A percentile compares a stretch with the other conserved stretches of the same genome.
phyloP scores from a whole-genome alignment of 1,140 invertebrate species.

The Phymastichus coffea region DNA sequence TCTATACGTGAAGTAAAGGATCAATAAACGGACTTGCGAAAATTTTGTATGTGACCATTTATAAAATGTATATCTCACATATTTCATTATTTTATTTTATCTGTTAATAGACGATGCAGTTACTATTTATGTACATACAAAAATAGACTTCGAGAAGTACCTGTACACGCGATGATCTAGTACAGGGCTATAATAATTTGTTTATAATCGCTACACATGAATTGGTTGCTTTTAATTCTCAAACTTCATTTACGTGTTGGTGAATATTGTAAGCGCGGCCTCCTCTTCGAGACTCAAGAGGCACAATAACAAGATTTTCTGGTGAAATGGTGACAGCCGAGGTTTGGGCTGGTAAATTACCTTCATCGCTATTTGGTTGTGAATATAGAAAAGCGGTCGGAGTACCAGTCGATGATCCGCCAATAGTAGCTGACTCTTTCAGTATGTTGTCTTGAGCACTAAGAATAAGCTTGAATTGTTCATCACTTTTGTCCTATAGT shows the following conservation, averaged over 20 bases:
- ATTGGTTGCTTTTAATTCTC: too few species aligned
- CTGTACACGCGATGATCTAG: too few species aligned
- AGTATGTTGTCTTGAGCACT: conserved; percentile 53
- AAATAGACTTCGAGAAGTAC: too few species aligned
- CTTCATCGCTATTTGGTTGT: conserved; percentile 34
- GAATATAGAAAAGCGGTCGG: conserved; percentile 52
- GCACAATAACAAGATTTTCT: conserved; percentile 42
- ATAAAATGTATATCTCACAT: too few species aligned
- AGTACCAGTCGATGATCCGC: conserved; percentile 36
- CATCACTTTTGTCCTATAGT: conserved; percentile 44
- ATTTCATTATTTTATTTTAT: too few species aligned
- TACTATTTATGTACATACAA: too few species aligned
- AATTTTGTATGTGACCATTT: too few species aligned
- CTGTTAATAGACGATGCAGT: too few species aligned
- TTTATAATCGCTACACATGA: too few species aligned
- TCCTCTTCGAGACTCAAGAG: conserved; percentile 49
- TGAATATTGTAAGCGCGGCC: conserved; percentile 54
- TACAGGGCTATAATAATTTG: too few species aligned
- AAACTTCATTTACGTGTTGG: conserved; percentile 53
- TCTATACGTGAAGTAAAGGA: too few species aligned
- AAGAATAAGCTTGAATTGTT: conserved; percentile 51
- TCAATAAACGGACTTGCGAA: too few species aligned
- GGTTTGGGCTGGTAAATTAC: conserved; percentile 14
- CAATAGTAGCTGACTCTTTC: conserved; percentile 50
- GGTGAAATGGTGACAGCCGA: conserved; percentile 13